A percentile compares a stretch with the other conserved stretches of the same genome.
These are phyloP conservation scores for Mantis religiosa DNA, from an alignment of 2,888 invertebrate genomes.

Conservation along the genomic window DNA sequence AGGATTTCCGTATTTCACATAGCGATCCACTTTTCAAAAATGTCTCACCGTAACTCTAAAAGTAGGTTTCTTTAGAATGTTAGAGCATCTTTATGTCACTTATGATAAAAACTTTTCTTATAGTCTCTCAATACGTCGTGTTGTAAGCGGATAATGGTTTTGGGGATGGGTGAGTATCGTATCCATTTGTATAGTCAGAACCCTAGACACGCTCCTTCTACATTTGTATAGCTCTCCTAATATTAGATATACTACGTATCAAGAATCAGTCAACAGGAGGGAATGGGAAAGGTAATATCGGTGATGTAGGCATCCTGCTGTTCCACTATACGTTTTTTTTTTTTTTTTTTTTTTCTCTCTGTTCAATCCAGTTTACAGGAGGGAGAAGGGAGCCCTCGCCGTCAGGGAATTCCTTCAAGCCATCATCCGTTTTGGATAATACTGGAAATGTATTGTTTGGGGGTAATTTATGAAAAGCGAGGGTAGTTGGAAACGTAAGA, in stretches of 20 bases:
- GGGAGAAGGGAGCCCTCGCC: background rate
- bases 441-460: background rate
- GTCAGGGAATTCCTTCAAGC: background rate
- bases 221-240: slow-evolving; percentile 2
- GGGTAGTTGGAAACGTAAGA: background rate
- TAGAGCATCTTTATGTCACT: background rate
- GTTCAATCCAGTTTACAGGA: background rate
- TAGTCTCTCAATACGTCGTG: background rate
- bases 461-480: background rate
- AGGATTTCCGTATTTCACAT: no score
- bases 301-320: background rate
- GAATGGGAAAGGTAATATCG: background rate
- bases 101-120: background rate
- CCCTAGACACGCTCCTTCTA: slow-evolving; percentile 4
- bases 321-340: background rate
- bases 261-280: background rate
- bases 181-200: slow-evolving; percentile 1
- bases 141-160: background rate
- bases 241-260: slow-evolving; percentile 8
- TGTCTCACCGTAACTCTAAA: no score
- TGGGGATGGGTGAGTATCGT: background rate
- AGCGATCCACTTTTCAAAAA: no score
- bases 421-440: background rate
- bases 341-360: no score
- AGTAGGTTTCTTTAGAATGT: no score